phyloP scores from a whole-genome alignment of 2,888 invertebrate species.

The Glaucopsyche alexis region DNA sequence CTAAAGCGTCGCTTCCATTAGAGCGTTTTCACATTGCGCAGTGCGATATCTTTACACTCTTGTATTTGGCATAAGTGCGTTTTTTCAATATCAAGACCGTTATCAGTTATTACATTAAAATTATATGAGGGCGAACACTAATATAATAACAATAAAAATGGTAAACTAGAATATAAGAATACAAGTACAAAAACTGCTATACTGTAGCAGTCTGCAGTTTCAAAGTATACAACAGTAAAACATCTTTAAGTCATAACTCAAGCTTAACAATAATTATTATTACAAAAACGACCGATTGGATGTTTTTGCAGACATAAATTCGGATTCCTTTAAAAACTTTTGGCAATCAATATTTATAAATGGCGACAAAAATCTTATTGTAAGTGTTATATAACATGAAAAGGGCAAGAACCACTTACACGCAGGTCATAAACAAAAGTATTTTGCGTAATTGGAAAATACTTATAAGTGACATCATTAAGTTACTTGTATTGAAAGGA shows the following conservation, averaged over 20 bases:
- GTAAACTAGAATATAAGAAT: background rate
- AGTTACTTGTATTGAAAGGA: background rate
- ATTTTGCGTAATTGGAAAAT: conserved; percentile 10
- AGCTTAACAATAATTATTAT: background rate
- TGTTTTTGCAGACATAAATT: background rate
- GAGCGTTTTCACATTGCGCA: too few relatives aligned
- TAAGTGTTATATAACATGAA: conserved; percentile 5
- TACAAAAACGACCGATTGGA: background rate
- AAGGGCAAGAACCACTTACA: conserved; percentile 8
- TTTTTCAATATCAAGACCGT: too few relatives aligned
- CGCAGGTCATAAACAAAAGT: background rate
- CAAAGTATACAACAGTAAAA: background rate
- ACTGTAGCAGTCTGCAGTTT: background rate
- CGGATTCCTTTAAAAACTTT: background rate
- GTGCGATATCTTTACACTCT: too few relatives aligned
- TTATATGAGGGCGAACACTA: too few relatives aligned
- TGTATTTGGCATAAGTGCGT: too few relatives aligned
- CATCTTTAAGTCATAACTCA: background rate
- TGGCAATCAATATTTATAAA: conserved; percentile 18
- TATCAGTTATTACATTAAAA: too few relatives aligned
- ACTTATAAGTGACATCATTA: background rate
- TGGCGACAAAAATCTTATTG: background rate
- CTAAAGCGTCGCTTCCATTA: too few relatives aligned
- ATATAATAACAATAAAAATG: too few relatives aligned
- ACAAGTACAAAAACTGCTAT: background rate